Evolutionary conservation across 2,113 vertebrate genomes (phyloP), one percentile per base, ranked within the genome.

Genomic region (Cranoglanis bouderius): DNA sequence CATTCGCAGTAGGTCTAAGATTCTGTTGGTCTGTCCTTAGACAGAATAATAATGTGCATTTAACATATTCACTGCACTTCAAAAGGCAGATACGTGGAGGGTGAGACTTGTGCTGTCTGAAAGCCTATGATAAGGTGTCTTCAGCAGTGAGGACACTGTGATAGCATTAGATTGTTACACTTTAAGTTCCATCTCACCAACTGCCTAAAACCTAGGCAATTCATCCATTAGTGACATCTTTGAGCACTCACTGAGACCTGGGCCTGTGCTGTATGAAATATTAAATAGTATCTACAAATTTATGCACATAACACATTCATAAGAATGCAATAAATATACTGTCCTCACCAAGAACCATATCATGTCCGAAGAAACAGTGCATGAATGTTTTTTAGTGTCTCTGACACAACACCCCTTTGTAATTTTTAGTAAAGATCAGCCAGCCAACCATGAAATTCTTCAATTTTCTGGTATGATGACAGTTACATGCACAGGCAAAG

Each of bases 21-120:
- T 85, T 89, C 74, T 87, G 88, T 85, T 84, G 32, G 59, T 88
- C 88, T 83, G 77, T 91, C 88, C 55, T 87, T 81, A 75, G 88
- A 89, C 80, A 57, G 87, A 89, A 90, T 88, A 90, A 91, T 88
- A 88, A 90, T 86, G 88, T 88, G 78, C 85, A 78, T 90, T 89
- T 84, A 90, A 91, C 87, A 87, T 43, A 82, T 87, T 86, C 63
- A 67, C 7, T 88, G 88, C 90, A 89, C 85, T 87, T 90, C 75
- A 88, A 85, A 83, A 83, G 82, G 84, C 51, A 77, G 77, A 90
- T 32, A 26, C 12, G 57, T 67, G 53, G 43, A 87, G 72, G 40
- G 55, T 80, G 55, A 57, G 86, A 83, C 59, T 51, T 51, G 49
- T 78, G 88, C 72, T 89, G 90, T 85, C 35, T 86, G 72, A 88